These are phyloP conservation scores for Zingel zingel DNA, from an alignment of 2,113 vertebrate genomes.

Conservation along the genomic window DNA sequence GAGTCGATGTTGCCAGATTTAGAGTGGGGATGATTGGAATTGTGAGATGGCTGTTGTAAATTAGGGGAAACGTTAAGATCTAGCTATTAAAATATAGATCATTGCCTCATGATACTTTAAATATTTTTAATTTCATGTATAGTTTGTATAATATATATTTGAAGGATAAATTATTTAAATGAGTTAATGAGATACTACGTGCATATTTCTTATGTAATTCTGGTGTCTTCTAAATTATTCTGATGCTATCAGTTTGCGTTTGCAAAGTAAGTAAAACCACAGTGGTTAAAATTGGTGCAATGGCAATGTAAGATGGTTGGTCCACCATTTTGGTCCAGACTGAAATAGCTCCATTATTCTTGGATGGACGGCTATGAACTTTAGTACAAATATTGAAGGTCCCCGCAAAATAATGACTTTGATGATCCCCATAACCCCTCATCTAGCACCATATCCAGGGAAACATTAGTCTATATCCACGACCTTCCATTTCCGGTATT, in stretches of 20 bases:
- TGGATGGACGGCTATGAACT: background rate
- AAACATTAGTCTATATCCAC: too few relatives aligned
- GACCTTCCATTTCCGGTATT: too few relatives aligned
- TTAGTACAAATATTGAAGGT: background rate
- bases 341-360: background rate
- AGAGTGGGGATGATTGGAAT: constrained; percentile 32
- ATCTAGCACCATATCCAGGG: background rate
- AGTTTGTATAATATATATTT: background rate
- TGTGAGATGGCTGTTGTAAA: constrained; percentile 39
- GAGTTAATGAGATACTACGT: background rate
- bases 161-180: background rate
- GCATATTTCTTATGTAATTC: background rate
- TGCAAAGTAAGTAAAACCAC: background rate
- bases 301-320: background rate
- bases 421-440: background rate
- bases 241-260: background rate
- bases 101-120: constrained; percentile 1
- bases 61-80: constrained; percentile 37
- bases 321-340: background rate
- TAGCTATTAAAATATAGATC: constrained; percentile 18
- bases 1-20: constrained; percentile 29
- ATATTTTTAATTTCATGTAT: background rate
- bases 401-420: background rate
- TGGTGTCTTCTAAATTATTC: background rate
- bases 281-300: background rate